phyloP scores from a whole-genome alignment of 2,888 invertebrate genomes.

The Trichacis sp. region DNA sequence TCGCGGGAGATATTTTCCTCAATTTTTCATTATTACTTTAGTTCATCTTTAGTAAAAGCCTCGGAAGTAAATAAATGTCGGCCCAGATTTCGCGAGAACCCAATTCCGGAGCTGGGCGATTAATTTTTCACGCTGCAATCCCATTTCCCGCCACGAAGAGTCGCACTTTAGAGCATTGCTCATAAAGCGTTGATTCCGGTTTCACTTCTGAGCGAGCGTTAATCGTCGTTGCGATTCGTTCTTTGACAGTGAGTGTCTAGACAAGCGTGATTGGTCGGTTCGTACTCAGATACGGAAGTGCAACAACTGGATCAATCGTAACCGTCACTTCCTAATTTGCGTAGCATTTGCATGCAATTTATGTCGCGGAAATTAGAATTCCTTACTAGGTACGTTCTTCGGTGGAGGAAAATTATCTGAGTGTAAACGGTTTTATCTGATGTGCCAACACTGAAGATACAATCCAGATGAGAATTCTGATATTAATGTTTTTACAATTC shows the following conservation, averaged over 20 bases:
- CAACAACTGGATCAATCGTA: conserved; percentile 33
- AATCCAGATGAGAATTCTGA: too few species aligned
- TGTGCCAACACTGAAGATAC: neutral
- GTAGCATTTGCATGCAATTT: conserved; percentile 42
- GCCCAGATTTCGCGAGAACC: too few species aligned
- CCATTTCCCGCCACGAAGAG: too few species aligned
- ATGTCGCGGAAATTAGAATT: neutral
- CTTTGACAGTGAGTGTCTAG: conserved; percentile 44
- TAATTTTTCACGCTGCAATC: too few species aligned
- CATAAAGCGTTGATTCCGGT: conserved; percentile 42
- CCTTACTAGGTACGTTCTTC: too few species aligned
- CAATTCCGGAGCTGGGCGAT: too few species aligned
- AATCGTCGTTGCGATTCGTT: conserved; percentile 43
- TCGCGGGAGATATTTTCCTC: too few species aligned
- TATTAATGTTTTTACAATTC: too few species aligned
- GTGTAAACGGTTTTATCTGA: neutral
- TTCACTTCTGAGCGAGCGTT: conserved; percentile 48
- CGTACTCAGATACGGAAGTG: conserved; percentile 36
- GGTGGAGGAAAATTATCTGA: too few species aligned
- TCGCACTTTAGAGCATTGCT: conserved; percentile 19
- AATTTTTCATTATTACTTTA: too few species aligned
- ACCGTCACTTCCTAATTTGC: conserved; percentile 40
- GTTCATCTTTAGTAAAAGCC: too few species aligned
- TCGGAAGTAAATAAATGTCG: too few species aligned
- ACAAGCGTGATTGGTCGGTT: conserved; percentile 30